Evolutionary conservation across 2,113 vertebrate species (phyloP).

Genomic region (Gnathonemus longibarbis): DNA sequence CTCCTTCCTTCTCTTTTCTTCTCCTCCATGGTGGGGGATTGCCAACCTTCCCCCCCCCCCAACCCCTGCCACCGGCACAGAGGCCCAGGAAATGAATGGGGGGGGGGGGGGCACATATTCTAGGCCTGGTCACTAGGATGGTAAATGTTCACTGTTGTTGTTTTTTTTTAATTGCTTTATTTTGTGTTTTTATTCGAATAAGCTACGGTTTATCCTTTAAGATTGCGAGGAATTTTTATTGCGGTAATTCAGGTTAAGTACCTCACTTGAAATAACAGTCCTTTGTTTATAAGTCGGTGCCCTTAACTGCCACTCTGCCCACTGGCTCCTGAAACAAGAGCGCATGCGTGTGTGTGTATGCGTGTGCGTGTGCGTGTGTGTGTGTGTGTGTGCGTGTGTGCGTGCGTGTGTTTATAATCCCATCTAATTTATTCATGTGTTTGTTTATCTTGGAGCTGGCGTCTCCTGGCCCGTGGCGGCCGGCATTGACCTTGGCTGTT

Average conservation of each 20-base stretch:
- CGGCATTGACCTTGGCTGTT: slow-evolving; percentile 31
- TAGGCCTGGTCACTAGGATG: not conserved
- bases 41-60: not conserved
- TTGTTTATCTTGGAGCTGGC: not conserved
- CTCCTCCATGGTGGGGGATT: not conserved
- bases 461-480: slow-evolving; percentile 11
- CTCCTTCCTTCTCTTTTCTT: not conserved
- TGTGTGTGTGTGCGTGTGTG: not conserved
- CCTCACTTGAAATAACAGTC: not conserved
- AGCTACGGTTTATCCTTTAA: not conserved
- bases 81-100: not conserved
- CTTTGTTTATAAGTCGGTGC: not conserved
- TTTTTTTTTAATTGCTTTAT: not conserved
- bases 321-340: not conserved
- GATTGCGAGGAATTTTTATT: not conserved
- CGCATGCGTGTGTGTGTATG: not conserved
- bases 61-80: not conserved
- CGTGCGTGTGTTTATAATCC: not conserved
- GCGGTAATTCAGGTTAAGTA: not conserved
- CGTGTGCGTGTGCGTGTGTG: too few relatives aligned
- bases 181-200: not conserved
- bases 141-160: not conserved
- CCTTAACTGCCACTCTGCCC: not conserved
- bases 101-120: not conserved
- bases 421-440: slow-evolving; percentile 14